Percentiles rank a stretch among this genome's conserved stretches.
These are phyloP conservation scores for Lacanobia wlatinum DNA, from an alignment of 2,888 invertebrate genomes.

Conservation along the genomic window DNA sequence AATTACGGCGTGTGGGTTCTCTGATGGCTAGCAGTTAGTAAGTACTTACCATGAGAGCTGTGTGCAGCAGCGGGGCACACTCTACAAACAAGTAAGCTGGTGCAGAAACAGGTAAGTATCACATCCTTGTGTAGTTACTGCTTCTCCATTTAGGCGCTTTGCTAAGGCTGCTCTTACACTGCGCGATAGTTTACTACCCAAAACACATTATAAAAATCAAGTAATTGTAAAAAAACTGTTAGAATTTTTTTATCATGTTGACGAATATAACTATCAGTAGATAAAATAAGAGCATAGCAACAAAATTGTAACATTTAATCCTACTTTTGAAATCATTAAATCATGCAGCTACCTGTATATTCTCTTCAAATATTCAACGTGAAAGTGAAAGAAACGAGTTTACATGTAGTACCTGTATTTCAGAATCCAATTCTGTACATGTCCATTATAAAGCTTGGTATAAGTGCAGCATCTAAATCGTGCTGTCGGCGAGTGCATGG, in stretches of 20 bases:
- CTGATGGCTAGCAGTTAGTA: no score
- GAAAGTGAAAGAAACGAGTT: neutral
- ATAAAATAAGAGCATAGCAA: neutral
- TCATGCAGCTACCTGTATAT: neutral
- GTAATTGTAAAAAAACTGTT: no score
- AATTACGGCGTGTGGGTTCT: no score
- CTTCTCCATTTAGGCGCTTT: neutral
- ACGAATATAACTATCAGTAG: no score
- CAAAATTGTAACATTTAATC: neutral
- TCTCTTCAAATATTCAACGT: constrained; percentile 6
- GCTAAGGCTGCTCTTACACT: constrained; percentile 1
- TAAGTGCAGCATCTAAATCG: constrained; percentile 23
- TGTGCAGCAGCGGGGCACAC: neutral
- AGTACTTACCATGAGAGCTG: neutral
- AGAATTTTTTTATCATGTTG: no score
- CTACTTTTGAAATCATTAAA: neutral
- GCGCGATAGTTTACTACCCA: neutral
- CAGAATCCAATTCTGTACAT: constrained; percentile 32
- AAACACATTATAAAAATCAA: no score
- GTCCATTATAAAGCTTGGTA: constrained; percentile 12
- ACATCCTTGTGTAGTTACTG: neutral
- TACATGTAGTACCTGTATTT: constrained; percentile 5
- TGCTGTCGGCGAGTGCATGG: constrained; percentile 33
- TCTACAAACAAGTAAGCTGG: neutral
- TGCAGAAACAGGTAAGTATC: constrained; percentile 9